Base-by-base conservation (phyloP, 2,888 invertebrate genomes). In the Cosmia pyralina region DNA sequence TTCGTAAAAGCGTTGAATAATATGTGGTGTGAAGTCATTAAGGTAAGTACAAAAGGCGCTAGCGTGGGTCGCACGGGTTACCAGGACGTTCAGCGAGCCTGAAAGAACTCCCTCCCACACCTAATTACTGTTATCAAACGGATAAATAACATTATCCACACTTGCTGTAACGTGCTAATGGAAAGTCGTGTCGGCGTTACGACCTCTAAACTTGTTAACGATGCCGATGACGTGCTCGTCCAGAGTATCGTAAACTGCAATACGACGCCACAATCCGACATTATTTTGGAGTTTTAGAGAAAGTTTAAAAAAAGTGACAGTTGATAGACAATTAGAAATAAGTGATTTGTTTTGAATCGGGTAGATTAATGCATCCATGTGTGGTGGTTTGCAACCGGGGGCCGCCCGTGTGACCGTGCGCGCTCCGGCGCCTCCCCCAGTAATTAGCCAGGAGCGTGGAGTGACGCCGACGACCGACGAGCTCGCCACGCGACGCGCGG, bases 131-230 rank as follows among this genome's bases (percentile, higher is more conserved):
- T 88, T 90, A 90, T 91, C 88, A 91, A 93, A 92, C 90, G 91
- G 92, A 93, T 92, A 92, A 93, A 95, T 94, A 93, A 92, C 91
- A 95, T 94, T 94, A 93, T 94, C 94, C 90, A 92, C 91, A 91
- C 91, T 92, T 88, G 90, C 91, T 91, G 90, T 92, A 90, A 91
- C 90, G 91, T 93, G 93, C 90, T 94, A 93, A 95, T 93, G 92
- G 92, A 93, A 93, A 92, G 87, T 88, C 89, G 87, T 84, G 48
- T 57, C 65, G 58, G 60, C 52, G 89, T 90, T 87, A 90, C 89
- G 89, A 88, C 88, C 90, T 91, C 88, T 92, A 89, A 91, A 91
- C 88, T 81, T 81, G 87, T 88, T 88, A 85, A 79, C 72, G 71
- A 75, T 75, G 74, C 78, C 72, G 71, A 73, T 74, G 74, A 86